A percentile compares a stretch with the other conserved stretches of the same genome.
These are phyloP conservation scores for Prietella phreatophila DNA, from an alignment of 2,113 vertebrate species.

Conservation along the genomic window DNA sequence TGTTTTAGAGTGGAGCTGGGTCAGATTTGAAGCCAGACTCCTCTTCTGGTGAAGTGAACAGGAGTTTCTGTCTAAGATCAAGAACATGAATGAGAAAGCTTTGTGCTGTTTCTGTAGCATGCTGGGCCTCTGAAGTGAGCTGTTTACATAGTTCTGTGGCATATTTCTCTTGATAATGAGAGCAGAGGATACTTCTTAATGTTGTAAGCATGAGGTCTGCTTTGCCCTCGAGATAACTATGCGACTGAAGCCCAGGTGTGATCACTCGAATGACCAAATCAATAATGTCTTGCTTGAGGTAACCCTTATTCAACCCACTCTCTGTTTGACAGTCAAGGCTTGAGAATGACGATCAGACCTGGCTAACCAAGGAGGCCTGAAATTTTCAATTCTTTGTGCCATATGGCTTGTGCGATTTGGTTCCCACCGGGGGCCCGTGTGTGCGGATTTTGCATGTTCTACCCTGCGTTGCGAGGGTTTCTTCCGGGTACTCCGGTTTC, in stretches of 20 bases:
- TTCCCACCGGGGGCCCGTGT: too few species aligned
- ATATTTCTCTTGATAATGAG: neutral
- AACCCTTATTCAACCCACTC: neutral
- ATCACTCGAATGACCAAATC: neutral
- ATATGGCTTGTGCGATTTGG: neutral
- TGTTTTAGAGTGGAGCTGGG: neutral
- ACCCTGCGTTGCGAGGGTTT: too few species aligned
- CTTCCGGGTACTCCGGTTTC: too few species aligned
- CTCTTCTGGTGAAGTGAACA: neutral
- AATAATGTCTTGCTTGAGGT: neutral
- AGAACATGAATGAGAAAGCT: neutral
- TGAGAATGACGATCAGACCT: neutral
- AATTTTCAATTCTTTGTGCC: neutral
- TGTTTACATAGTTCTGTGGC: neutral
- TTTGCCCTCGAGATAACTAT: neutral
- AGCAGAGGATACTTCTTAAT: neutral
- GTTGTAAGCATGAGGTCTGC: neutral
- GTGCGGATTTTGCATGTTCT: too few species aligned
- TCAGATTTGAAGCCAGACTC: neutral
- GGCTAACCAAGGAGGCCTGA: neutral
- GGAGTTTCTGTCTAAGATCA: neutral
- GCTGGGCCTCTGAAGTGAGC: neutral
- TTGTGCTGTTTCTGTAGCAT: neutral
- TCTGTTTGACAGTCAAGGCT: neutral
- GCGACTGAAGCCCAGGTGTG: neutral